Percentiles rank a stretch among this genome's conserved stretches.
phyloP scores from a whole-genome alignment of 2,797 vertebrate genomes.

The Atherinosoma microstoma region DNA sequence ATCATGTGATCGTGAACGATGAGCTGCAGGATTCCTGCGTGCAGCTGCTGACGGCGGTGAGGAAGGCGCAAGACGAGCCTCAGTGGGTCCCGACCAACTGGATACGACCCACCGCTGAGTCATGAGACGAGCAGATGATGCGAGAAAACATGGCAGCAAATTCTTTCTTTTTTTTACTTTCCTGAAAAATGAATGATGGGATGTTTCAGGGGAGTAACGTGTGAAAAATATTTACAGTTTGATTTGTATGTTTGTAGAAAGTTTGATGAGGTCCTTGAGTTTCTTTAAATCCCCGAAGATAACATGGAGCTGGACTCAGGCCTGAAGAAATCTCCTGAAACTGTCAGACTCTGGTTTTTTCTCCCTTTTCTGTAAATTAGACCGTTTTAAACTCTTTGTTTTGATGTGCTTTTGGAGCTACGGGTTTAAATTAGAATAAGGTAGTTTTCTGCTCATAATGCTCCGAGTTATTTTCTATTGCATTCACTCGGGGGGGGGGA shows the following conservation, averaged over 20 bases:
- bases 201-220: conserved; percentile 17
- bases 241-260: conserved; percentile 7
- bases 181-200: neutral
- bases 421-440: neutral
- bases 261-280: conserved; percentile 32
- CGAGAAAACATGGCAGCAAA: conserved; percentile 19
- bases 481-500: no score
- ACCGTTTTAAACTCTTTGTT: neutral
- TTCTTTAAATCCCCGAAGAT: conserved; percentile 38
- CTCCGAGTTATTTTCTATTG: neutral
- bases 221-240: conserved; percentile 21
- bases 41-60: conserved; percentile 84
- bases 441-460: neutral
- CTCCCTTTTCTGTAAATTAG: neutral
- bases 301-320: conserved; percentile 25
- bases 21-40: conserved; percentile 87
- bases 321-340: conserved; percentile 30
- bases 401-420: neutral
- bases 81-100: conserved; percentile 95
- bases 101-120: conserved; percentile 85
- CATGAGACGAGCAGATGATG: conserved; percentile 61
- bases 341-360: neutral
- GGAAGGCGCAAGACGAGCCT: conserved; percentile 89
- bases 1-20: conserved; percentile 91
- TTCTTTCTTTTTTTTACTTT: neutral